Conservation (phyloP, 1,140 invertebrate genomes). For the Pemphigus obesinymphae region DNA sequence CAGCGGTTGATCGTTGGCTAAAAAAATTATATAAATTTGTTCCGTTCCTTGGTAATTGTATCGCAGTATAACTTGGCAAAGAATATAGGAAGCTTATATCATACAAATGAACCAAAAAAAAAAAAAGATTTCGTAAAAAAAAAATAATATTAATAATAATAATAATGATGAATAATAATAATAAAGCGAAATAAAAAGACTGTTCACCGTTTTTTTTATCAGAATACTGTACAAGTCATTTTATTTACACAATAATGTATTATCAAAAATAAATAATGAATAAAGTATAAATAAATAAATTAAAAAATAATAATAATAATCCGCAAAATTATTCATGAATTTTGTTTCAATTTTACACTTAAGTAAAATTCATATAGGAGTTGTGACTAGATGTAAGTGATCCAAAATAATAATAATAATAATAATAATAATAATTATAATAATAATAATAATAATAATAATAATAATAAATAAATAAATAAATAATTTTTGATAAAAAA, state of each 20-base stretch:
- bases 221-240: slow-evolving; percentile 41
- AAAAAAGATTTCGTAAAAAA: slow-evolving; percentile 17
- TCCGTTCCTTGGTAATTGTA: slow-evolving; percentile 17
- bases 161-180: slow-evolving; percentile 10
- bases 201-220: slow-evolving; percentile 41
- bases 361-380: slow-evolving; percentile 35
- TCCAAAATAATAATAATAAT: slow-evolving; percentile 32
- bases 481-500: slow-evolving; percentile 36
- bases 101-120: slow-evolving; percentile 35
- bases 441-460: slow-evolving; percentile 32
- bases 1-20: slow-evolving; percentile 31
- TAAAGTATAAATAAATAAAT: slow-evolving; percentile 40
- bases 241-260: slow-evolving; percentile 40
- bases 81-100: slow-evolving; percentile 36
- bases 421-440: slow-evolving; percentile 33
- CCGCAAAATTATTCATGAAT: slow-evolving; percentile 34
- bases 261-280: slow-evolving; percentile 41
- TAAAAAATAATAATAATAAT: slow-evolving; percentile 33
- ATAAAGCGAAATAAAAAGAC: slow-evolving; percentile 39
- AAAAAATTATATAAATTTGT: slow-evolving; percentile 25
- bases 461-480: slow-evolving; percentile 32
- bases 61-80: slow-evolving; percentile 33
- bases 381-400: slow-evolving; percentile 39
- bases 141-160: slow-evolving; percentile 4
- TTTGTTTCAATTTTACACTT: slow-evolving; percentile 16